These are phyloP conservation scores for Rhynchotus rufescens DNA, from an alignment of 2,797 vertebrate genomes.

Conservation along the genomic window DNA sequence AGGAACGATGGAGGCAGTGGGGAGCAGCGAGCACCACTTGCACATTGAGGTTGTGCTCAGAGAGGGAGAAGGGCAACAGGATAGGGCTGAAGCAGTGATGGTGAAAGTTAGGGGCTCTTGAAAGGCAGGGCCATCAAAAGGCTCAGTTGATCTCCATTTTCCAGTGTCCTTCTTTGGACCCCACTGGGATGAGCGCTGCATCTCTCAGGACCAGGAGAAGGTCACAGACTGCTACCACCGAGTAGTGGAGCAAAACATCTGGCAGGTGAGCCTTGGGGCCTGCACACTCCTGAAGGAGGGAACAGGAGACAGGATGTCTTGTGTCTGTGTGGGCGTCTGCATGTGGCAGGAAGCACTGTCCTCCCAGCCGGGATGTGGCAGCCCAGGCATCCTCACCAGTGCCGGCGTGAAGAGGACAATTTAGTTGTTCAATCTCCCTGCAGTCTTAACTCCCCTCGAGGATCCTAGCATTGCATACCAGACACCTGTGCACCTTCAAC, in stretches of 20 bases:
- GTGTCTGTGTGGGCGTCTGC: background rate
- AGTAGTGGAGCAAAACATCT: background rate
- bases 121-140: background rate
- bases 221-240: background rate
- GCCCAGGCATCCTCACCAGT: background rate
- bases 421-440: background rate
- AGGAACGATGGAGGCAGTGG: rapidly evolving
- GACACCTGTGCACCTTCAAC: background rate
- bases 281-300: background rate
- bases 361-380: background rate
- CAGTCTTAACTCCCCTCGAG: background rate
- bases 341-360: background rate
- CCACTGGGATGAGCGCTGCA: background rate
- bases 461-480: background rate
- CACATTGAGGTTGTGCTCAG: background rate
- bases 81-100: background rate
- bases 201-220: background rate
- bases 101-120: background rate
- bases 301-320: rapidly evolving
- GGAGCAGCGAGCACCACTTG: background rate
- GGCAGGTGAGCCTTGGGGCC: background rate
- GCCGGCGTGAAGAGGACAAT: background rate
- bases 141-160: background rate
- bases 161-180: background rate
- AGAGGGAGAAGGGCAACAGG: background rate